Evolutionary conservation across 2,113 vertebrate species (phyloP), one percentile per base, ranked within the genome.

Genomic region (Ardeotis arabs): DNA sequence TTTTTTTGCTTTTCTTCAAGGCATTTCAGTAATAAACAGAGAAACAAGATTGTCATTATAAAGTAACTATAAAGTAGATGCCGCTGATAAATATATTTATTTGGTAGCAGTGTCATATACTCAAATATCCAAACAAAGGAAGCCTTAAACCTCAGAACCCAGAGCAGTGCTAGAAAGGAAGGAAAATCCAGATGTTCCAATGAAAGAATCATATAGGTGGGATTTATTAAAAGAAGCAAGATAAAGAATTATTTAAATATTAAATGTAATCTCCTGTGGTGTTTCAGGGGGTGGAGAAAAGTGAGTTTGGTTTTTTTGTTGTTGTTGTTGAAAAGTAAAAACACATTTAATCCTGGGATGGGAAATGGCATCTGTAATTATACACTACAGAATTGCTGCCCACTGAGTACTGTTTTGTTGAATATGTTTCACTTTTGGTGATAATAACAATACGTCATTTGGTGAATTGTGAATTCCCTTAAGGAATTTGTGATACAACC

Each of bases 361-460:
- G 41, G 66, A 70, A 63, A 89, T 16, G 53, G 39, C 84, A 84
- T 50, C 67, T 95, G 14, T 97, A 98, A 98, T 98, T 98, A 98
- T 97, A 98, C 97, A 97, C 97, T 95, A 83, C 94, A 98, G 97
- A 98, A 92, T 97, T 98, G 70, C 53, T 97, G 95, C 96, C 97
- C 95, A 95, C 91, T 96, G 97, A 96, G 97, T 96, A 90, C 87
- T 95, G 92, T 89, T 96, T 92, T 96, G 81, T 95, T 95, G 90
- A 97, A 97, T 94, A 59, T 15, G 58, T 89, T 89, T 95, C 83
- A 93, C 79, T 96, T 97, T 95, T 88, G 90, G 91, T 95, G 96
- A 95, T 96, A 98, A 98, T 96, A 98, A 98, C 97, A 98, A 96
- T 97, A 97, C 97, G 97, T 98, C 98, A 98, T 96, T 98, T 94